Percentiles rank a stretch among this genome's conserved stretches.
Evolutionary conservation across 2,888 invertebrate genomes (phyloP).

Genomic region (Lithophane ornitopus): DNA sequence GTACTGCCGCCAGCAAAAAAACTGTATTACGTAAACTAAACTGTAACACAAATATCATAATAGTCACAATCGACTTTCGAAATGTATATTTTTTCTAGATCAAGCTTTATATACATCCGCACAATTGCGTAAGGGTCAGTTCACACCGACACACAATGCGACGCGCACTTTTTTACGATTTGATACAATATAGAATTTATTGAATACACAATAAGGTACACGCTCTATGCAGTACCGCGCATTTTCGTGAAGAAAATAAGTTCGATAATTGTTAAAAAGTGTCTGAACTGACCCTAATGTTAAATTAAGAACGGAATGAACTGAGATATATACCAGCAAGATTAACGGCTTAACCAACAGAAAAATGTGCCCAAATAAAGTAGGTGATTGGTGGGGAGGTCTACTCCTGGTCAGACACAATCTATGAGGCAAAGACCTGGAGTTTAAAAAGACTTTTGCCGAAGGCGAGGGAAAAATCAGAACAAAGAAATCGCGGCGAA

Average conservation of each 20-base stretch:
- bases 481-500: background rate
- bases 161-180: no score
- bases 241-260: no score
- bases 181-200: no score
- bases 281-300: no score
- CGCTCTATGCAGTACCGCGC: no score
- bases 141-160: no score
- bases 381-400: constrained; percentile 4
- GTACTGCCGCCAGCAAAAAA: background rate
- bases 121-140: no score
- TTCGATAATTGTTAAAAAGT: no score
- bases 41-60: no score
- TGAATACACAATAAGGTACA: no score
- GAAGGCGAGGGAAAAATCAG: background rate
- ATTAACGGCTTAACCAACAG: constrained; percentile 67
- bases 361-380: constrained; percentile 67
- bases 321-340: constrained; percentile 39
- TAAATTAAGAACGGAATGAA: constrained; percentile 41
- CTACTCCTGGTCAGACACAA: constrained; percentile 15
- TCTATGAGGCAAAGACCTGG: background rate
- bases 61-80: background rate
- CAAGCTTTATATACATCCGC: constrained; percentile 5
- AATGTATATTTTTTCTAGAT: background rate
- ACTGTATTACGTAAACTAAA: no score
- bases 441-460: background rate